Conservation (phyloP, 2,888 invertebrate genomes). For the Argynnis bischoffii region DNA sequence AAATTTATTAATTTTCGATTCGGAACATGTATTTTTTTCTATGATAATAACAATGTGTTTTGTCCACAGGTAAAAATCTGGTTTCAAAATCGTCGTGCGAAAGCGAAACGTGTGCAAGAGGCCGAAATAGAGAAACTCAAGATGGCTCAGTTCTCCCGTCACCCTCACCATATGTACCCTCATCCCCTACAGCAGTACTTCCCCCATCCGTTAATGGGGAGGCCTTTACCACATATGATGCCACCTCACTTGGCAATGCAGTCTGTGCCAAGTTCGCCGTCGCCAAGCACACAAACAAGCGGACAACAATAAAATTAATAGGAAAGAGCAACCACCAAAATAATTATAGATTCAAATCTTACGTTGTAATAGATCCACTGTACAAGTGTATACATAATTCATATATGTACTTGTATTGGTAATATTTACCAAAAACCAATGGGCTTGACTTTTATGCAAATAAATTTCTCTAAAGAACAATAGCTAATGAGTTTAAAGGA, state of each 20-base stretch:
- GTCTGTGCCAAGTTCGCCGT: slow-evolving; percentile 71
- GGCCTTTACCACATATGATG: slow-evolving; percentile 75
- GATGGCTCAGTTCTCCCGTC: slow-evolving; percentile 86
- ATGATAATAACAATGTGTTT: slow-evolving; percentile 52
- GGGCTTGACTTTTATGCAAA: no score
- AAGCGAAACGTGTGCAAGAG: slow-evolving; percentile 98
- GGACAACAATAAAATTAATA: slow-evolving; percentile 50
- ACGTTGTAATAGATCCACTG: no score
- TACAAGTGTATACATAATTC: no score
- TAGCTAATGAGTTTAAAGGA: no score
- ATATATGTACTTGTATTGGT: no score
- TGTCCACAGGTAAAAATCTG: slow-evolving; percentile 90
- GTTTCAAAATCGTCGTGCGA: slow-evolving; percentile 97
- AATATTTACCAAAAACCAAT: no score
- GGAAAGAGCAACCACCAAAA: not conserved
- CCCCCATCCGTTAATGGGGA: slow-evolving; percentile 83
- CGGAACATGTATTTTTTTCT: slow-evolving; percentile 9
- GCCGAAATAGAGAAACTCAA: slow-evolving; percentile 98
- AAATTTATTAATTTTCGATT: slow-evolving; percentile 15
- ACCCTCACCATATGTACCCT: slow-evolving; percentile 83
- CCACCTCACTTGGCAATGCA: slow-evolving; percentile 72
- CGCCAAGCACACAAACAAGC: slow-evolving; percentile 64
- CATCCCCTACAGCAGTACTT: slow-evolving; percentile 84
- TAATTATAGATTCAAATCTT: no score
- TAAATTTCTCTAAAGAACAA: no score